Evolutionary conservation across 2,113 vertebrate genomes (phyloP).

Genomic region (Peromyscus maniculatus): DNA sequence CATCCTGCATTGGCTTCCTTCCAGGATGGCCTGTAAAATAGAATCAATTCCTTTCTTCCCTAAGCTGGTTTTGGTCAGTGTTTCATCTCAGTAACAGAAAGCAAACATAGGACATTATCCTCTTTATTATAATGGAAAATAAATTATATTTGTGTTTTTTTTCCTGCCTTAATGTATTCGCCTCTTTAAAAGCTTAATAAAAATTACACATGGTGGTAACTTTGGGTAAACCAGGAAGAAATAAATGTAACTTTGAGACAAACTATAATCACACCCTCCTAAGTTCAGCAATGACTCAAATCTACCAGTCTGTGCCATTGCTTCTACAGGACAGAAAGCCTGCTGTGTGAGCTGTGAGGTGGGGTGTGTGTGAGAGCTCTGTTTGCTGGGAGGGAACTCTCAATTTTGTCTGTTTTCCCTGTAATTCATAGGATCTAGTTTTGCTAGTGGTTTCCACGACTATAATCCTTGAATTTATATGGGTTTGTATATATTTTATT

Average conservation of each 20-base stretch:
- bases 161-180: not conserved
- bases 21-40: not conserved
- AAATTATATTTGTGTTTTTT: not conserved
- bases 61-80: not conserved
- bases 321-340: not conserved
- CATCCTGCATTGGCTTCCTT: not conserved
- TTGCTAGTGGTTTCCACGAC: not conserved
- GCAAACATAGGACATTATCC: not conserved
- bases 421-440: not conserved
- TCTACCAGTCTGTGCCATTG: not conserved
- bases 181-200: not conserved
- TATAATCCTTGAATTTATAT: not conserved
- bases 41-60: not conserved
- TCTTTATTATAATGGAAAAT: not conserved
- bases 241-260: not conserved
- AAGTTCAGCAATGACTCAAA: not conserved
- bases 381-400: not conserved
- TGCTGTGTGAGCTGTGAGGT: not conserved
- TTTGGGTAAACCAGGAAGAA: slow-evolving; percentile 57
- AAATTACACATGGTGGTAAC: not conserved
- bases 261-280: not conserved
- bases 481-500: not conserved
- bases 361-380: no score
- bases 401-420: not conserved
- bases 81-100: not conserved